These are phyloP conservation scores for Prunella fulvescens DNA, from an alignment of 2,113 vertebrate genomes.

Conservation along the genomic window DNA sequence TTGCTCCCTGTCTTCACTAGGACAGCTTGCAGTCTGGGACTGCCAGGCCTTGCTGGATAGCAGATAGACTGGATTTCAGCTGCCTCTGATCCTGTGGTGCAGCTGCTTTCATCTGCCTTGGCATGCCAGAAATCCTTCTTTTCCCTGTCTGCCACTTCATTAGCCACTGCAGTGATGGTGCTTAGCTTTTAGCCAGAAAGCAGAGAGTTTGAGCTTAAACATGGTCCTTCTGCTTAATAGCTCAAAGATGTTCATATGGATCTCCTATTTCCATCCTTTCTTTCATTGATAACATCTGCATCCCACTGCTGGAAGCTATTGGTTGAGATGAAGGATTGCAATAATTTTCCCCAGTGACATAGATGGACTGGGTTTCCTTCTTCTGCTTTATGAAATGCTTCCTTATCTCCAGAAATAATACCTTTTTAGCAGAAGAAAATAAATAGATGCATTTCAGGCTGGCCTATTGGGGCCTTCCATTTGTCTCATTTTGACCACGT, in stretches of 20 bases:
- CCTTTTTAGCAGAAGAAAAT: neutral
- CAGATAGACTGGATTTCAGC: neutral
- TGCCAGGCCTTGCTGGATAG: neutral
- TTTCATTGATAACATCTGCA: constrained; percentile 10
- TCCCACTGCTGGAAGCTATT: neutral
- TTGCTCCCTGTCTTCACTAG: neutral
- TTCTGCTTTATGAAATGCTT: constrained; percentile 27
- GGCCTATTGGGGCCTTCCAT: neutral
- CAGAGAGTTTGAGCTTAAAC: neutral
- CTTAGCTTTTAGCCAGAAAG: neutral
- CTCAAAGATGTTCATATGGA: neutral
- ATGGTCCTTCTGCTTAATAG: neutral
- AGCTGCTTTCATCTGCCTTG: neutral
- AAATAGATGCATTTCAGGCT: neutral
- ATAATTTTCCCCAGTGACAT: neutral
- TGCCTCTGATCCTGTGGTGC: neutral
- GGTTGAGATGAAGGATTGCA: neutral
- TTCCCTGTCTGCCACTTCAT: neutral
- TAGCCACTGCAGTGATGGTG: neutral
- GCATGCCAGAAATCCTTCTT: neutral
- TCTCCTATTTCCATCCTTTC: neutral
- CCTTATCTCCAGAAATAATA: constrained; percentile 23
- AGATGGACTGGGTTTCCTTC: neutral
- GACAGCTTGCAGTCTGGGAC: neutral
- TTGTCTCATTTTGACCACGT: neutral